A percentile compares a stretch with the other conserved stretches of the same genome.
Evolutionary conservation across 2,113 vertebrate genomes (phyloP).

Genomic region (Calyptomena viridis): DNA sequence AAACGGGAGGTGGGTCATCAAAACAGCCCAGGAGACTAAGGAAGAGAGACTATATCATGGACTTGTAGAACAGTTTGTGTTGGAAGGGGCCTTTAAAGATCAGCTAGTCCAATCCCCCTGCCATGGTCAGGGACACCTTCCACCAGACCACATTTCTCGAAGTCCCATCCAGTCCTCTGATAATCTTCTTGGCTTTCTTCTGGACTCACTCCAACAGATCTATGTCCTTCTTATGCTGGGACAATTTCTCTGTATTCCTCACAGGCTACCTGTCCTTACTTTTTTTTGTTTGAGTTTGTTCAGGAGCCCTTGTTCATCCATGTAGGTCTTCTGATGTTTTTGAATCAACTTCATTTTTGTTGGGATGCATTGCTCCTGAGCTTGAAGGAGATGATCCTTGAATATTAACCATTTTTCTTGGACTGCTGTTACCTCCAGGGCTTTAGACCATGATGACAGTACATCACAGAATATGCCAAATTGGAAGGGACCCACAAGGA

Average conservation of each 20-base stretch:
- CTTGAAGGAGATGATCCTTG: background rate
- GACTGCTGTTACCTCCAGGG: background rate
- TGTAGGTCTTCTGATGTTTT: background rate
- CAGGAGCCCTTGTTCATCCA: background rate
- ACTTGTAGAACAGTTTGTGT: background rate
- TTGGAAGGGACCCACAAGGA: background rate
- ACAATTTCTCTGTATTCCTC: background rate
- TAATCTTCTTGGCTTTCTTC: background rate
- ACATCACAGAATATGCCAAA: background rate
- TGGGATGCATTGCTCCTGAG: background rate
- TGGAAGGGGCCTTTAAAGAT: background rate
- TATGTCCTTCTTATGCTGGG: fast-evolving
- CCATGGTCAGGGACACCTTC: background rate
- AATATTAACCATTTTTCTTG: background rate
- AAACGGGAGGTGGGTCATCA: background rate
- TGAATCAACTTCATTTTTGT: background rate
- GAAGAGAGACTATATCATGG: fast-evolving
- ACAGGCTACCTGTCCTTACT: background rate
- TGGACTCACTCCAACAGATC: background rate
- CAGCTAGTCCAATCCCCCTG: background rate
- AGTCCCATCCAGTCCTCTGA: background rate
- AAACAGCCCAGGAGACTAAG: background rate
- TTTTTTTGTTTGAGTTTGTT: background rate
- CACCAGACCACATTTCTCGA: background rate
- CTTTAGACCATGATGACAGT: background rate